Base-by-base conservation (phyloP, 1,140 invertebrate species). In the Maconellicoccus hirsutus region DNA sequence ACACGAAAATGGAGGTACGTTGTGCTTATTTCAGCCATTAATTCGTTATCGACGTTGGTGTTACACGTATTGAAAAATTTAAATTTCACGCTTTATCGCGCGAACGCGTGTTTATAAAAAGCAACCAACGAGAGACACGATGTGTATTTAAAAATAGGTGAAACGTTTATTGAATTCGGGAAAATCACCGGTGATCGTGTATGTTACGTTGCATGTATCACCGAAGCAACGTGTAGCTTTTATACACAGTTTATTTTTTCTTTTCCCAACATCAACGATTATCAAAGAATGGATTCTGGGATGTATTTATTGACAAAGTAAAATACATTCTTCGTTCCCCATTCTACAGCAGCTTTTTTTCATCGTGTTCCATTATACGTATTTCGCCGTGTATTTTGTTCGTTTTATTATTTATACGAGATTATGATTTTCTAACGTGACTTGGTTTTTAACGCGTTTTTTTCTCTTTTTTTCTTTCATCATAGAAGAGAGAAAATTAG, bases 401-500 rank as follows among this genome's bases (percentile, higher is more conserved):
- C 16, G 3, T 59, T 59, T 59, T 59, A 19, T 4, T 22, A 19
- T 59, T 4, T 16, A 22, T 59, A 33, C 29, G 29, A 33, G 29
- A n/a, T n/a, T n/a, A n/a, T n/a, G n/a, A n/a, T n/a, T n/a, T n/a
- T n/a, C n/a, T n/a, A n/a, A n/a, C n/a, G n/a, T n/a, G n/a, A n/a
- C n/a, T n/a, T n/a, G n/a, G n/a, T n/a, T n/a, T n/a, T n/a, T n/a
- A n/a, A 16, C 16, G 52, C 52, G 16, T 72, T 7, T 42, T 10
- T 33, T 69, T 7, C 21, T 12, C 6, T 66, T 69, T 73, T 74
- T 59, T n/a, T 69, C 4, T 73, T 66, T 22, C 39, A 16, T 8
- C n/a, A 1, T 79, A 89, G 94, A 98, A 76, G 96, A 98, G 81
- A 83, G 97, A 72, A 87, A 89, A 75, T 82, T 99, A 73, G 86